Evolutionary conservation across 2,113 vertebrate species (phyloP), one percentile per base, ranked within the genome.

Genomic region (Pterocles gutturalis): DNA sequence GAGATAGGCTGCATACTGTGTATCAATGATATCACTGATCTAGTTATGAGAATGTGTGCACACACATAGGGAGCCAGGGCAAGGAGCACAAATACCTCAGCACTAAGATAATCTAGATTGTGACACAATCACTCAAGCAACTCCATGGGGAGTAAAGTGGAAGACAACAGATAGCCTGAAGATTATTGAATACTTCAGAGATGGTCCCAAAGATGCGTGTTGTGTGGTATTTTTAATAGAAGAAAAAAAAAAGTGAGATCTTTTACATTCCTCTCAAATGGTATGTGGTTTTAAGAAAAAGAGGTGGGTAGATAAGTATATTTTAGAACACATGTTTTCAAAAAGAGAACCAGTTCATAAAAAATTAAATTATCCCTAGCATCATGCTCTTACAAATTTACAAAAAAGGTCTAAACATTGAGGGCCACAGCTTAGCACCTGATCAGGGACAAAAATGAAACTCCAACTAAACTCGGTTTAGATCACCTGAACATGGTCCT

Each of bases 11-110:
- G 28, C 41, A 76, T 55, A 77, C 17, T 25, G 16, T 9, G 3
- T 4, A 58, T 12, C 21, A 54, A 6, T 28, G 36, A 22, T 31
- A 90, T 3, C 29, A 61, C 33, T 53, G 20, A 61, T 10, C 20
- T 36, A 48, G 29, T 24, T 84, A 13, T 9, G 15, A 91, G 19
- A 61, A 84, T 3, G 4, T 12, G 6, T 6, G 17, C 18, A 48
- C 3, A 1, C 48, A 80, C 21, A 51, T 0, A 36, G 14, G 41
- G 18, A 81, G 11, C 5, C 2, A 29, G 18, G 18, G 85, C 5
- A 19, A 88, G 26, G 2, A 95, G 33, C 73, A 75, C 14, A 82
- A 78, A 73, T 15, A 84, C 3, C 12, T 60, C 43, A 57, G 20
- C 22, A 72, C 29, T 55, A 71, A 80, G 28, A 76, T 38, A 4